phyloP scores from a whole-genome alignment of 2,797 vertebrate species.

The Malurus splendens region DNA sequence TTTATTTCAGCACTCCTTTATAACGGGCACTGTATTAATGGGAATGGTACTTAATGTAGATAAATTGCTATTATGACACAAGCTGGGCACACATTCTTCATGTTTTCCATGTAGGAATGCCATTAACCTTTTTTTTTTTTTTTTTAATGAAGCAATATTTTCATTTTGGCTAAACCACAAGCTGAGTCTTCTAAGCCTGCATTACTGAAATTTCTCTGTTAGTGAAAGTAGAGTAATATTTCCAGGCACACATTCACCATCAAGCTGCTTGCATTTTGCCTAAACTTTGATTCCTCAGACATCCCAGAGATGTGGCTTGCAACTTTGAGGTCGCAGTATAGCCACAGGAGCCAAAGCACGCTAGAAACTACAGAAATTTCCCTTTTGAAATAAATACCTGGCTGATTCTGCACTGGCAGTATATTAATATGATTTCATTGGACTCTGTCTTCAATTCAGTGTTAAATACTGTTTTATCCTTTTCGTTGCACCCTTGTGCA shows the following conservation, averaged over 20 bases:
- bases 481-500: background rate
- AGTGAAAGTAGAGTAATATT: background rate
- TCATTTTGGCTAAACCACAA: background rate
- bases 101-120: background rate
- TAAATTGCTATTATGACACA: background rate
- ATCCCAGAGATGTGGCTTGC: background rate
- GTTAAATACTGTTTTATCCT: background rate
- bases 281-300: background rate
- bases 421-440: background rate
- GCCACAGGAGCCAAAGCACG: background rate
- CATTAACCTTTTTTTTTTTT: background rate
- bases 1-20: background rate
- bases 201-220: background rate
- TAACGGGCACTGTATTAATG: fast-evolving
- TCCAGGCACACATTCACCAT: background rate
- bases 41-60: background rate
- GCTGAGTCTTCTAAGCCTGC: background rate
- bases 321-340: background rate
- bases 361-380: background rate
- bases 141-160: background rate
- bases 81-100: background rate
- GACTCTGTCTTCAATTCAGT: background rate
- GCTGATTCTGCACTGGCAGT: background rate
- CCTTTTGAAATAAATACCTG: background rate
- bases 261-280: background rate